Conservation (phyloP, 2,797 vertebrate species). For the Myoxocephalus aenaeus region DNA sequence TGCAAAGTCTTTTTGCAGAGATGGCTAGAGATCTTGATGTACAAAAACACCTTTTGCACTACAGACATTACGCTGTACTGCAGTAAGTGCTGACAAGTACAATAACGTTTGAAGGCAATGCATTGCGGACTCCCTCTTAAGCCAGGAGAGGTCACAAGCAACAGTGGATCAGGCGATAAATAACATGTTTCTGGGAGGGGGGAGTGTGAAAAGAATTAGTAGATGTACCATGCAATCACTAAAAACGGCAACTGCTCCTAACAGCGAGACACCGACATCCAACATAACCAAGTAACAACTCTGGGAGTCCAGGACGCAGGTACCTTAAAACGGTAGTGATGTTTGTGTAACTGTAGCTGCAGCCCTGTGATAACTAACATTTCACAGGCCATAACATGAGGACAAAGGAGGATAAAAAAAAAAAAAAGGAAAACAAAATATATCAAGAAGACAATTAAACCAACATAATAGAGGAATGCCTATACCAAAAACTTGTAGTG, state of each 20-base stretch:
- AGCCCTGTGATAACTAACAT: conserved; percentile 72
- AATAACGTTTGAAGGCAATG: conserved; percentile 82
- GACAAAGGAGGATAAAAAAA: conserved; percentile 71
- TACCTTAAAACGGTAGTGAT: conserved; percentile 78
- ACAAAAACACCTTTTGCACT: conserved; percentile 85
- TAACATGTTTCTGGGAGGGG: conserved; percentile 54
- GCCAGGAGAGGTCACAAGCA: conserved; percentile 76
- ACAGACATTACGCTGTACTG: conserved; percentile 91
- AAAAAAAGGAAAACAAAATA: conserved; percentile 50
- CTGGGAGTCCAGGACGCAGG: conserved; percentile 81
- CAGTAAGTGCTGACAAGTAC: conserved; percentile 82
- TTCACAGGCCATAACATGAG: conserved; percentile 78
- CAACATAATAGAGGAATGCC: conserved; percentile 84
- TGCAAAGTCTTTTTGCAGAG: conserved; percentile 76
- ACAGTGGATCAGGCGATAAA: conserved; percentile 72
- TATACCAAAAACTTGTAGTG: conserved; percentile 81
- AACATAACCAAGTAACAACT: conserved; percentile 71
- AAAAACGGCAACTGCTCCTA: conserved; percentile 63
- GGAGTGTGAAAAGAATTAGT: conserved; percentile 55
- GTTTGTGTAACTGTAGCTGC: conserved; percentile 80
- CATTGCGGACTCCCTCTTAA: conserved; percentile 81
- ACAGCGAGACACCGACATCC: conserved; percentile 66
- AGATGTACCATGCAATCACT: conserved; percentile 76
- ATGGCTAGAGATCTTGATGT: conserved; percentile 81
- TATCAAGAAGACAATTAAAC: conserved; percentile 66